Conservation (phyloP, 2,797 vertebrate species). For the Melopsittacus undulatus region DNA sequence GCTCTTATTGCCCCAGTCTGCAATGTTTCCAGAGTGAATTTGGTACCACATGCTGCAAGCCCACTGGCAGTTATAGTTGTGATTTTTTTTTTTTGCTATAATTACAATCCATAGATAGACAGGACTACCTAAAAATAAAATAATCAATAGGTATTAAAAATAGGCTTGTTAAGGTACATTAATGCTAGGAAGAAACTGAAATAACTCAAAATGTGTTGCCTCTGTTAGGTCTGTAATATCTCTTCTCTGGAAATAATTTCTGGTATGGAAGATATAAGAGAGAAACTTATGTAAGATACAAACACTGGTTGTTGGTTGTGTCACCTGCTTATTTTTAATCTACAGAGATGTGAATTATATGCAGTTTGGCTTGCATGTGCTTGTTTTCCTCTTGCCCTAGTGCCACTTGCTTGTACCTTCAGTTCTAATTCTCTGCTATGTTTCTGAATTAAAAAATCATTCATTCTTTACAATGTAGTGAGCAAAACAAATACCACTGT, state of each 20-base stretch:
- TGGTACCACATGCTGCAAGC: background rate
- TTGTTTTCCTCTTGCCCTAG: background rate
- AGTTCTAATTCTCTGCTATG: background rate
- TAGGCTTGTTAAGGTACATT: background rate
- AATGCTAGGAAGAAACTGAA: background rate
- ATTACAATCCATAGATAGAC: background rate
- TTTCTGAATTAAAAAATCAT: background rate
- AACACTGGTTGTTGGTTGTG: background rate
- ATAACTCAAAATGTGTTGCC: background rate
- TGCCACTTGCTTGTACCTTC: background rate
- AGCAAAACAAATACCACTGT: background rate
- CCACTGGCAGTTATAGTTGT: background rate
- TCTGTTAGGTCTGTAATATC: background rate
- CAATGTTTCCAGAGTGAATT: background rate
- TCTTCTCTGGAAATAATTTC: background rate
- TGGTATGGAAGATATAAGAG: background rate
- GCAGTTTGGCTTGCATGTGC: background rate
- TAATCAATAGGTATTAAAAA: background rate
- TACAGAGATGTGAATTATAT: background rate
- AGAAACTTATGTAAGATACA: background rate
- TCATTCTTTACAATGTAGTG: background rate
- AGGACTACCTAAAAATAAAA: background rate
- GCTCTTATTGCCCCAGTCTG: background rate
- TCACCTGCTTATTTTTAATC: background rate
- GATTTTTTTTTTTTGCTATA: slow-evolving; percentile 1